A percentile compares a stretch with the other conserved stretches of the same genome.
These are phyloP conservation scores for Callyntrura sp. DNA, from an alignment of 2,888 invertebrate genomes.

Conservation along the genomic window DNA sequence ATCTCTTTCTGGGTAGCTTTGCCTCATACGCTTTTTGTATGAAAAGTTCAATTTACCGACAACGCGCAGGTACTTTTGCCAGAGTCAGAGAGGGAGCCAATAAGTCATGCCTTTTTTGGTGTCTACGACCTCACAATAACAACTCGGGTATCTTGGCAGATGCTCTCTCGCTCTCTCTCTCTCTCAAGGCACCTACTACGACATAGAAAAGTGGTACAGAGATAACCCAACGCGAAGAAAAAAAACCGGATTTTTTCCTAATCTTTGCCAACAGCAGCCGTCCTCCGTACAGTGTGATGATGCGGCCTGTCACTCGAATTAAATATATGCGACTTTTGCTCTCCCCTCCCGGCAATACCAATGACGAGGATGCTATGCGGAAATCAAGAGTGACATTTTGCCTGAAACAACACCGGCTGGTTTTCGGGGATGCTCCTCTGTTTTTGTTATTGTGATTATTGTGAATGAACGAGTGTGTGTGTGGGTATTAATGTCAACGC, in stretches of 20 bases:
- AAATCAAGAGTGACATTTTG: constrained; percentile 39
- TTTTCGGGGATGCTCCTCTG: no score
- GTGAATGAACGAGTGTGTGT: no score
- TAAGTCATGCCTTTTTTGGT: constrained; percentile 69
- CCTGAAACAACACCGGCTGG: no score
- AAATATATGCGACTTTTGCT: constrained; percentile 55
- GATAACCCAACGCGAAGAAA: background rate
- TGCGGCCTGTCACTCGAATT: constrained; percentile 26
- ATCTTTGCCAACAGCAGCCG: background rate
- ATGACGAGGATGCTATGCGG: constrained; percentile 31
- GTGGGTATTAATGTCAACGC: background rate
- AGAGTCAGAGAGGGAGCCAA: background rate
- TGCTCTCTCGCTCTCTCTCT: no score
- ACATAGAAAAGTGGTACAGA: background rate
- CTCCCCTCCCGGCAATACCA: background rate
- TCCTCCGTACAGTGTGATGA: background rate
- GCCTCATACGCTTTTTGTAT: background rate
- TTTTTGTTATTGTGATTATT: no score
- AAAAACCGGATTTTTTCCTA: constrained; percentile 45
- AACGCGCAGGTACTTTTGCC: background rate
- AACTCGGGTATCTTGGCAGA: background rate
- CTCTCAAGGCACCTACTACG: no score
- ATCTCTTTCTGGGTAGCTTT: no score
- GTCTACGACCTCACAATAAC: constrained; percentile 70
- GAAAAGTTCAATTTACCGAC: constrained; percentile 70